Conservation (phyloP, 35 echinoderm and acorn worm genomes). For the Strongylocentrotus purpuratus region DNA sequence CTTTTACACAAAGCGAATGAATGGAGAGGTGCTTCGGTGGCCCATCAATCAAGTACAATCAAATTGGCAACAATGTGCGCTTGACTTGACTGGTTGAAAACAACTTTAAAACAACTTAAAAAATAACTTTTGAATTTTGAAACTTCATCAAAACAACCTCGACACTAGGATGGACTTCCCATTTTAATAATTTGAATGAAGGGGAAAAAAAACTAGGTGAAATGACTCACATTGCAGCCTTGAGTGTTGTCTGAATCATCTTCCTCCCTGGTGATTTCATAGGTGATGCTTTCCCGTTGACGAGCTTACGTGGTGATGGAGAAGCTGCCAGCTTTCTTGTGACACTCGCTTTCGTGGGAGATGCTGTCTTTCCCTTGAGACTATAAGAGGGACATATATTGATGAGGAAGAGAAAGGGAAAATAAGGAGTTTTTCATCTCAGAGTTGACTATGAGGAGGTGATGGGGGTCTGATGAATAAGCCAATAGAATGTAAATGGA, state of each 20-base stretch:
- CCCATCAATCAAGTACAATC: too few relatives aligned
- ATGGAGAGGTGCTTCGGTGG: too few relatives aligned
- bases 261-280: slow-evolving; percentile 22
- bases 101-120: too few relatives aligned
- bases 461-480: not conserved
- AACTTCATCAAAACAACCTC: too few relatives aligned
- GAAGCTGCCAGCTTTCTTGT: slow-evolving; percentile 29
- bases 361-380: not conserved
- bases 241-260: slow-evolving; percentile 19
- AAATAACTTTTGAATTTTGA: too few relatives aligned
- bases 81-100: too few relatives aligned
- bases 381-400: not conserved
- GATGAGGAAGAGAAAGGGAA: not conserved
- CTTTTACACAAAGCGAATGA: too few relatives aligned
- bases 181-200: too few relatives aligned
- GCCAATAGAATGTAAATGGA: too few relatives aligned
- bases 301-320: not conserved
- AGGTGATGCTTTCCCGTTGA: slow-evolving; percentile 38
- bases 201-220: not conserved
- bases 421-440: not conserved
- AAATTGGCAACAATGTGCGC: too few relatives aligned
- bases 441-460: not conserved
- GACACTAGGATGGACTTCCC: too few relatives aligned
- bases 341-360: not conserved
- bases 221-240: slow-evolving; percentile 11